phyloP scores from a whole-genome alignment of 1,140 invertebrate genomes.

The Platorchestia sp. region DNA sequence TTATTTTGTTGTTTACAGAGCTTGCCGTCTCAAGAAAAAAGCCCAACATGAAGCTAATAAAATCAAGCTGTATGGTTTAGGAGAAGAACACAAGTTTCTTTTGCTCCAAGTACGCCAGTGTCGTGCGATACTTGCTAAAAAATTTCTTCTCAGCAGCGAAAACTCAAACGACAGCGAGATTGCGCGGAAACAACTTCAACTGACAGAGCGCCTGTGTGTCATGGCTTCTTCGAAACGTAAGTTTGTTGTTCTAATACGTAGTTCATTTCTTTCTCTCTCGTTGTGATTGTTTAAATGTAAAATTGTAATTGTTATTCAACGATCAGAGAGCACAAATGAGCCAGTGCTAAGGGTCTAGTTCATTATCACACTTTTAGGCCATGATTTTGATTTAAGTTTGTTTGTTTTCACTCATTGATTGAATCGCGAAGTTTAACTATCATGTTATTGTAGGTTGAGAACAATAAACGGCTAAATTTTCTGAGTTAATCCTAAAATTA shows the following conservation, averaged over 20 bases:
- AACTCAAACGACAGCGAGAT: not conserved
- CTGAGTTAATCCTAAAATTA: too few relatives aligned
- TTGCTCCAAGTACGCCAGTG: conserved; percentile 78
- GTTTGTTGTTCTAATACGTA: not conserved
- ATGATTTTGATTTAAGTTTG: not conserved
- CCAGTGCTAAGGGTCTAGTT: too few relatives aligned
- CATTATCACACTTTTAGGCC: not conserved
- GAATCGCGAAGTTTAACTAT: too few relatives aligned
- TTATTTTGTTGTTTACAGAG: conserved; percentile 73
- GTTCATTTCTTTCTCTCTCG: not conserved
- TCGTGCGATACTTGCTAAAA: conserved; percentile 69
- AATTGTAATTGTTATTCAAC: too few relatives aligned
- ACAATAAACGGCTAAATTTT: too few relatives aligned
- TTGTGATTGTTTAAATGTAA: too few relatives aligned
- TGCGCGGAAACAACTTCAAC: not conserved
- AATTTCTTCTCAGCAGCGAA: conserved; percentile 66
- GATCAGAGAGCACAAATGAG: too few relatives aligned
- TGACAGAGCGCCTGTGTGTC: not conserved
- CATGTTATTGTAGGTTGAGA: too few relatives aligned
- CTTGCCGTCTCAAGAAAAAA: conserved; percentile 94
- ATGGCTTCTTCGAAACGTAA: not conserved
- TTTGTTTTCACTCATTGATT: too few relatives aligned
- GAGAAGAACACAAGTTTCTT: conserved; percentile 88
- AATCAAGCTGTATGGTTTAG: conserved; percentile 92
- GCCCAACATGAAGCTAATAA: conserved; percentile 96